A percentile compares a stretch with the other conserved stretches of the same genome.
Conservation (phyloP, 2,797 vertebrate genomes). For the Oreochromis mossambicus region DNA sequence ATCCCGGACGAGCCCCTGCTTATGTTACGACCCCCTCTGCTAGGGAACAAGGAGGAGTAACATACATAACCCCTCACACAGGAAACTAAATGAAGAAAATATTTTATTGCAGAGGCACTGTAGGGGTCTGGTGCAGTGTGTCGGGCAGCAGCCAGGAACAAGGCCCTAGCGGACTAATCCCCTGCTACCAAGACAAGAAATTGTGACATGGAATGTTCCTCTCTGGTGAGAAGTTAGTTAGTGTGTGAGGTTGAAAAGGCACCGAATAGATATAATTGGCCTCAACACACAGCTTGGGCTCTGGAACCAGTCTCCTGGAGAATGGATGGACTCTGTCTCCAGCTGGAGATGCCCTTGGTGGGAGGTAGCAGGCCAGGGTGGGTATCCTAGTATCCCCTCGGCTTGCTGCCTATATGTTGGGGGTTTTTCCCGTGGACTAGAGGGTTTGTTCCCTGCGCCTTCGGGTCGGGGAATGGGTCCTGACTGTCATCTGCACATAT, state of each 20-base stretch:
- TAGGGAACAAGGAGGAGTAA: neutral
- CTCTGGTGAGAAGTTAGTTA: accelerated
- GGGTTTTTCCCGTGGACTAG: accelerated
- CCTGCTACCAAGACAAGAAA: accelerated
- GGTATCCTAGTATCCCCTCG: accelerated
- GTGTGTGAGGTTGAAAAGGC: accelerated
- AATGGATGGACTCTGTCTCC: neutral
- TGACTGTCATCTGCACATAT: neutral
- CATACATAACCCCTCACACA: neutral
- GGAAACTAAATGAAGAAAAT: neutral
- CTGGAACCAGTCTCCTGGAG: neutral
- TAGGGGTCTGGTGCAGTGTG: neutral
- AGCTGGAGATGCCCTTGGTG: neutral
- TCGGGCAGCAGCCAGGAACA: neutral
- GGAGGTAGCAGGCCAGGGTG: accelerated
- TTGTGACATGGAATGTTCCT: neutral
- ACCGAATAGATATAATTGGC: accelerated
- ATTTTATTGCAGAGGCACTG: accelerated
- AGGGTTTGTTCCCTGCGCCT: accelerated
- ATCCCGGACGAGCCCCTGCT: accelerated
- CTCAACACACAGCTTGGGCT: neutral
- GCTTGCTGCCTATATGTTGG: accelerated
- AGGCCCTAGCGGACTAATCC: neutral
- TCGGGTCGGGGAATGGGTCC: neutral
- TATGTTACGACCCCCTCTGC: accelerated